Conservation (phyloP, 2,113 vertebrate genomes). For the Haplotaxodon microlepis region DNA sequence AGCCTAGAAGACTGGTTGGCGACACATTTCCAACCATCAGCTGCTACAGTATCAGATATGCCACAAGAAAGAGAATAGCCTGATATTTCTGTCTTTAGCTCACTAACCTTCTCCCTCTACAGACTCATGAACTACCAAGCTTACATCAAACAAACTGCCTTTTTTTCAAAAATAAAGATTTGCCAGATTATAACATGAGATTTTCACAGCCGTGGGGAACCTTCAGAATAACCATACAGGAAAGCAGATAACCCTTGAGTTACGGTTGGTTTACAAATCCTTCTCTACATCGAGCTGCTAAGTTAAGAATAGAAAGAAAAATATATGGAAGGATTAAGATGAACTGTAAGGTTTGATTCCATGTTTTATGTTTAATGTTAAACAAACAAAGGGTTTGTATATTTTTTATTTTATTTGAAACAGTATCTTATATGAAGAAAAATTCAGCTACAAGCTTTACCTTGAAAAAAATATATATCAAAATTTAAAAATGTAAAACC, state of each 20-base stretch:
- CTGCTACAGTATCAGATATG: not conserved
- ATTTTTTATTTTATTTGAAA: not conserved
- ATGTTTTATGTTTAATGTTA: not conserved
- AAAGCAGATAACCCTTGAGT: not conserved
- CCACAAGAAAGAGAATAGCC: not conserved
- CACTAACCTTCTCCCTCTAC: accelerated
- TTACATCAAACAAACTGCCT: not conserved
- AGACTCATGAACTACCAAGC: not conserved
- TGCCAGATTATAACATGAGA: not conserved
- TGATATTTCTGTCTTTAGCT: not conserved
- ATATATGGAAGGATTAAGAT: not conserved
- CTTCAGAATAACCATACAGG: not conserved
- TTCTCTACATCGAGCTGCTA: not conserved
- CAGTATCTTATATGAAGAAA: not conserved
- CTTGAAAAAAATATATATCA: not conserved
- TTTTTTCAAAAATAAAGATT: not conserved
- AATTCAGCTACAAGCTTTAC: not conserved
- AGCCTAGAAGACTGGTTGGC: accelerated
- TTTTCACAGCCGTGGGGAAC: not conserved
- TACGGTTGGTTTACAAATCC: not conserved
- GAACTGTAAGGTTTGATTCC: not conserved
- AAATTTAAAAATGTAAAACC: not conserved
- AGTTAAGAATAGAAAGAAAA: not conserved
- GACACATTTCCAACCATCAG: not conserved
- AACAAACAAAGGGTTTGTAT: not conserved